Evolutionary conservation across 2,113 vertebrate species (phyloP), one percentile per base, ranked within the genome.

Genomic region (Malurus elegans): DNA sequence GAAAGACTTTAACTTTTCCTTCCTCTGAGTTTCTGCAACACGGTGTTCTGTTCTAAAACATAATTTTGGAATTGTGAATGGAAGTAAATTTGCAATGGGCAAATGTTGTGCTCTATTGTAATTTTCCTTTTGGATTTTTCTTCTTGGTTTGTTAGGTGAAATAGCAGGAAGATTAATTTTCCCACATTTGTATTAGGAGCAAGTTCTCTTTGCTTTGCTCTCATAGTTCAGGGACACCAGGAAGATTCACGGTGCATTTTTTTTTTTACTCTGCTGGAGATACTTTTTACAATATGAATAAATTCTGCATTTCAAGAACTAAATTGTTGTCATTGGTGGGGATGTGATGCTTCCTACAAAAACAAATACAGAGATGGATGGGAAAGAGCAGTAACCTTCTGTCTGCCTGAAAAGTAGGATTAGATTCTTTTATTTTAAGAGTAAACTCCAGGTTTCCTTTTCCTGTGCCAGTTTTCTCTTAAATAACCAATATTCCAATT

Each of bases 11-110:
- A 90, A 29, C 10, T 4, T 65, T 34, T 44, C 4, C 6, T 3
- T 50, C 5, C 3, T 15, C 15, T 12, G 7, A 6, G 4, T 60
- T 87, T 70, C 65, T 76, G 6, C 15, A 34, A 34, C 1, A 3
- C 2, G 4, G 6, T 18, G 3, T 65, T 94, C 6, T 4, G 3
- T 53, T 79, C 21, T 69, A 18, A 65, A 50, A 18, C 0, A 1
- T 67, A 10, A 20, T 29, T 23, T 48, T 69, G 38, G 18, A 42
- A 34, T 38, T 58, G 47, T 19, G 32, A 65, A 24, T 1, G 5
- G 25, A 54, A 80, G 13, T 29, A 80, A 18, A 32, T 32, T 24
- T n/a, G 25, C 32, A 38, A 26, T 12, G 14, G 4, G 9, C 12
- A 60, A 32, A 15, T 70, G 4, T 5, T 70, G 17, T 62, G 21